phyloP scores from a whole-genome alignment of 2,797 vertebrate species.

The Bryconaethiops microstoma region DNA sequence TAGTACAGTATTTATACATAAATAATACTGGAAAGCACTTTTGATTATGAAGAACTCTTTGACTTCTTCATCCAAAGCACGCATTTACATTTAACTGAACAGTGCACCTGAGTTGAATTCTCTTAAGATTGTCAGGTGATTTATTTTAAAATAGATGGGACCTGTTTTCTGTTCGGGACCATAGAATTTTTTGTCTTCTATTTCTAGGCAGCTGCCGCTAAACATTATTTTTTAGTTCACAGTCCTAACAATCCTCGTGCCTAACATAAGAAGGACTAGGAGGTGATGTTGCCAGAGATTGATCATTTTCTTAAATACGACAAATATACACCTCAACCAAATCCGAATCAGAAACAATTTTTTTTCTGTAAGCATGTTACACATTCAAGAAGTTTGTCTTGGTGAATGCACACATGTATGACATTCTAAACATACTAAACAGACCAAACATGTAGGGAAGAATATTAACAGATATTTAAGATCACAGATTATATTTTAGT shows the following conservation, averaged over 20 bases:
- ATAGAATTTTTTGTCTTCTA: no score
- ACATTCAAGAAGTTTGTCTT: neutral
- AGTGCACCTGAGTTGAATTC: neutral
- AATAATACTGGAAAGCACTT: slow-evolving; percentile 24
- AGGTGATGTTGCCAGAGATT: no score
- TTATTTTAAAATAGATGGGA: neutral
- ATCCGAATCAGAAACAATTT: neutral
- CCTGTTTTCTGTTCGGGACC: neutral
- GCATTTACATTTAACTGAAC: neutral
- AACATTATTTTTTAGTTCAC: no score
- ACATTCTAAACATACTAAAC: neutral
- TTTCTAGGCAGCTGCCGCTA: neutral
- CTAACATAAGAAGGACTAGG: no score
- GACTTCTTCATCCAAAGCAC: slow-evolving; percentile 29
- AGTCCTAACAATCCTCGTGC: no score
- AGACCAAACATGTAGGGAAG: neutral
- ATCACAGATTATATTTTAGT: no score
- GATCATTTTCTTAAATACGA: no score
- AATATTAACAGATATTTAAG: no score
- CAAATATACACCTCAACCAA: no score
- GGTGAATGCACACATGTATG: neutral
- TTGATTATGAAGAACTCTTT: slow-evolving; percentile 25
- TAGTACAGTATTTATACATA: slow-evolving; percentile 45
- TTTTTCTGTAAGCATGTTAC: neutral
- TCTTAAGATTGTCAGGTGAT: neutral